Evolutionary conservation across 2,888 invertebrate genomes (phyloP).

Genomic region (Oxycera nigricornis): DNA sequence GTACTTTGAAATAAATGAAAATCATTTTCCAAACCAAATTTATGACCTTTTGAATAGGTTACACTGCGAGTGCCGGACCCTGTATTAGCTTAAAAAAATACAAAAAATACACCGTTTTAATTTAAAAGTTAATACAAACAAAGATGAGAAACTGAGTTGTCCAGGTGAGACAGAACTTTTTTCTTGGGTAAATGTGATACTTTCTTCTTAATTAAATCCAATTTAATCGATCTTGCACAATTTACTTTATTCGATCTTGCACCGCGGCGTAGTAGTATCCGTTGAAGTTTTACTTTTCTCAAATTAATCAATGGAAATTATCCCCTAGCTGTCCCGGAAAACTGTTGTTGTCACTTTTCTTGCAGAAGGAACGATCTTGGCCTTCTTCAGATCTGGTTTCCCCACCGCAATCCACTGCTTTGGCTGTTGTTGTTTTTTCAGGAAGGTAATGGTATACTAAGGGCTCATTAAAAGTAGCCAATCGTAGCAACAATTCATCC

Average conservation of each 20-base stretch:
- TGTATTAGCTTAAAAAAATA: too few relatives aligned
- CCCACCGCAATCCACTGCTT: background rate
- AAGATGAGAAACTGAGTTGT: too few relatives aligned
- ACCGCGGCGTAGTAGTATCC: too few relatives aligned
- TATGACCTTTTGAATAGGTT: too few relatives aligned
- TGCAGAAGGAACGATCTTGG: background rate
- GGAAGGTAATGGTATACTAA: too few relatives aligned
- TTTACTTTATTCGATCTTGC: background rate
- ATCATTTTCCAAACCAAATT: too few relatives aligned
- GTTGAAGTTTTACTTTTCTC: background rate
- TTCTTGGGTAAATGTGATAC: background rate
- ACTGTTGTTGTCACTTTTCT: background rate
- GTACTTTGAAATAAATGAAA: too few relatives aligned
- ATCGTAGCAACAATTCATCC: too few relatives aligned
- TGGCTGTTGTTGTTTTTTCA: background rate
- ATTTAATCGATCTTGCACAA: background rate
- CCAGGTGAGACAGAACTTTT: background rate
- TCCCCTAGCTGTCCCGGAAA: background rate
- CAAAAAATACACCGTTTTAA: too few relatives aligned
- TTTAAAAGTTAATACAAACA: too few relatives aligned
- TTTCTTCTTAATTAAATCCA: background rate
- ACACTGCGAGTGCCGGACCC: too few relatives aligned
- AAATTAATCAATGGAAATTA: background rate
- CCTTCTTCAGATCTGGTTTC: background rate
- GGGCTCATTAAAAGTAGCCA: too few relatives aligned